Percentiles rank a stretch among this genome's conserved stretches.
phyloP scores from a whole-genome alignment of 2,797 vertebrate genomes.

The Lagocephalus sceleratus region DNA sequence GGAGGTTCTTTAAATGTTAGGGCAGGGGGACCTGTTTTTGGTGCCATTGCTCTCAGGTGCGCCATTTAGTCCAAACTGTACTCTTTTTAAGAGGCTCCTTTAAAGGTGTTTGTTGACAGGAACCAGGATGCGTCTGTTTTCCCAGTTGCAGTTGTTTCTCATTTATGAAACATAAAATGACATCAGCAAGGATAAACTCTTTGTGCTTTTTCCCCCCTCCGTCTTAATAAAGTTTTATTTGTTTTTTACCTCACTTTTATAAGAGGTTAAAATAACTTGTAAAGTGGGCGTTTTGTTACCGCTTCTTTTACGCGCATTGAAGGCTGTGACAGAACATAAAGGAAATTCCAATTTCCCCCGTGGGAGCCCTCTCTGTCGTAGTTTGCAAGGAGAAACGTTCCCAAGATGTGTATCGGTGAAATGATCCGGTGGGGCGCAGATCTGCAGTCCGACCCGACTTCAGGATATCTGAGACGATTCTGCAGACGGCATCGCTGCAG shows the following conservation, averaged over 20 bases:
- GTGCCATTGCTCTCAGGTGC: background rate
- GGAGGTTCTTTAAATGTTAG: background rate
- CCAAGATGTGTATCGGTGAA: constrained; percentile 76
- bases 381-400: constrained; percentile 62
- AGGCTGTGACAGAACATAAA: constrained; percentile 45
- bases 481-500: constrained; percentile 42
- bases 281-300: constrained; percentile 7
- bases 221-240: constrained; percentile 4
- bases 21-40: background rate
- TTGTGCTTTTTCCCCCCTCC: background rate
- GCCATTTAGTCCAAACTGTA: background rate
- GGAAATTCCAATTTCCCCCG: constrained; percentile 58
- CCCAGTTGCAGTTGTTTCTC: constrained; percentile 35
- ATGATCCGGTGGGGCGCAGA: constrained; percentile 38
- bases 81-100: constrained; percentile 20
- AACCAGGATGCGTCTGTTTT: constrained; percentile 28
- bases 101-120: constrained; percentile 39
- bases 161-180: constrained; percentile 32
- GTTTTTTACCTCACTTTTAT: background rate
- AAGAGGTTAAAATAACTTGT: constrained; percentile 38
- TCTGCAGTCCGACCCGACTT: constrained; percentile 33
- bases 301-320: background rate
- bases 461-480: constrained; percentile 55
- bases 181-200: constrained; percentile 9
- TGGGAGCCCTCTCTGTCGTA: constrained; percentile 42